Percentiles rank a stretch among this genome's conserved stretches.
Evolutionary conservation across 2,113 vertebrate species (phyloP).

Genomic region (Tragelaphus strepsiceros): DNA sequence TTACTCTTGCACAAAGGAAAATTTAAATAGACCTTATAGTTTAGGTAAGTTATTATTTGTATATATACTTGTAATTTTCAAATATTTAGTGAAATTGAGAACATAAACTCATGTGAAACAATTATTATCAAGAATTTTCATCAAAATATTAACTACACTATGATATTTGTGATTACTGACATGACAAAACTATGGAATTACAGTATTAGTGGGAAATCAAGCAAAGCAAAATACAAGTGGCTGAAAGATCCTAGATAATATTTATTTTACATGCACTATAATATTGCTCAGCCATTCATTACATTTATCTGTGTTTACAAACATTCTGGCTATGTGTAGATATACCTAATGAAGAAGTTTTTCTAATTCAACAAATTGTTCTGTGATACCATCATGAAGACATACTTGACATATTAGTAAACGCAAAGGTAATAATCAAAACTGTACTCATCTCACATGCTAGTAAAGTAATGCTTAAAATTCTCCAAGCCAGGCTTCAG

Average conservation of each 20-base stretch:
- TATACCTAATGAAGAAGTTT: background rate
- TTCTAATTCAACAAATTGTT: background rate
- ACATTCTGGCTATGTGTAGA: background rate
- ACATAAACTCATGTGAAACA: slow-evolving; percentile 1
- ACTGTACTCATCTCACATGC: no score
- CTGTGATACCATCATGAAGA: background rate
- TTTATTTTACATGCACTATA: background rate
- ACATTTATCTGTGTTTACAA: slow-evolving; percentile 6
- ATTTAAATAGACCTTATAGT: background rate
- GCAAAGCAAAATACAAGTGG: background rate
- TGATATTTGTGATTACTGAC: background rate
- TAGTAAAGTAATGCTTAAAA: no score
- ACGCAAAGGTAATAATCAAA: background rate
- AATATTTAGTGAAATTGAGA: slow-evolving; percentile 30
- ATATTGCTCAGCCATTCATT: background rate
- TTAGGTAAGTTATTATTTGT: slow-evolving; percentile 31
- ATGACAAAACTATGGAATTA: slow-evolving; percentile 1
- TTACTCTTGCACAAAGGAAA: background rate
- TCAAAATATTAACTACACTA: slow-evolving; percentile 18
- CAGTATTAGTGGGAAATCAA: background rate
- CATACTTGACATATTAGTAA: slow-evolving; percentile 3
- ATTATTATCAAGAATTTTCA: background rate
- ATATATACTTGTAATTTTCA: slow-evolving; percentile 35
- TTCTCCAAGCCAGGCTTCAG: no score
- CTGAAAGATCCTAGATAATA: background rate